These are phyloP conservation scores for Ammospiza maritima DNA, from an alignment of 2,797 vertebrate genomes.

Conservation along the genomic window DNA sequence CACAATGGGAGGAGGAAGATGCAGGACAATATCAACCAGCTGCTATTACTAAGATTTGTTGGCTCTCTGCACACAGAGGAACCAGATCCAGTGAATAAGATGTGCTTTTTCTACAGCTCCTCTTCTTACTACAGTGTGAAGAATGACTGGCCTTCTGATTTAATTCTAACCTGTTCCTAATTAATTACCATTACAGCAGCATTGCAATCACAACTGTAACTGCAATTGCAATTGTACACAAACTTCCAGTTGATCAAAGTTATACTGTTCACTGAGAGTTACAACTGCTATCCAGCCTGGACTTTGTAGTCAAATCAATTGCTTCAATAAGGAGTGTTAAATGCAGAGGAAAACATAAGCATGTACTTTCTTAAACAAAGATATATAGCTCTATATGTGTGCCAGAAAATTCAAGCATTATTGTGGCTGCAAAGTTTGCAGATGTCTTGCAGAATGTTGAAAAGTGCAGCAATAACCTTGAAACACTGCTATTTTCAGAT, in stretches of 20 bases:
- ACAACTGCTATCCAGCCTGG: not conserved
- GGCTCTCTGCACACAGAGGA: not conserved
- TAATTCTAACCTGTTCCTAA: not conserved
- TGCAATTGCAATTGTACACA: not conserved
- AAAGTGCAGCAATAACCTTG: not conserved
- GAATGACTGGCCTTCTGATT: not conserved
- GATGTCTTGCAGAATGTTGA: not conserved
- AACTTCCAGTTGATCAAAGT: not conserved
- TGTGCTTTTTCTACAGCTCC: not conserved
- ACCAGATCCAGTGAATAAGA: not conserved
- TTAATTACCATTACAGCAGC: not conserved
- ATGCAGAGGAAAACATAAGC: not conserved
- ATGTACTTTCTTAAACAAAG: not conserved
- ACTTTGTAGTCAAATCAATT: not conserved
- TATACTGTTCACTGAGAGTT: not conserved
- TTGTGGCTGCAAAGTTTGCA: not conserved
- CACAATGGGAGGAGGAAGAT: conserved; percentile 36
- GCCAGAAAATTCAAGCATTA: not conserved
- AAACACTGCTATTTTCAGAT: not conserved
- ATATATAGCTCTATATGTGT: not conserved
- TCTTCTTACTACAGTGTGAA: not conserved
- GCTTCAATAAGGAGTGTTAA: not conserved
- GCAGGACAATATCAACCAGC: conserved; percentile 17
- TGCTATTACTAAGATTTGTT: conserved; percentile 2
- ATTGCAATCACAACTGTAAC: not conserved